Base-by-base conservation (phyloP, 2,113 vertebrate species). In the Onychostoma macrolepis region DNA sequence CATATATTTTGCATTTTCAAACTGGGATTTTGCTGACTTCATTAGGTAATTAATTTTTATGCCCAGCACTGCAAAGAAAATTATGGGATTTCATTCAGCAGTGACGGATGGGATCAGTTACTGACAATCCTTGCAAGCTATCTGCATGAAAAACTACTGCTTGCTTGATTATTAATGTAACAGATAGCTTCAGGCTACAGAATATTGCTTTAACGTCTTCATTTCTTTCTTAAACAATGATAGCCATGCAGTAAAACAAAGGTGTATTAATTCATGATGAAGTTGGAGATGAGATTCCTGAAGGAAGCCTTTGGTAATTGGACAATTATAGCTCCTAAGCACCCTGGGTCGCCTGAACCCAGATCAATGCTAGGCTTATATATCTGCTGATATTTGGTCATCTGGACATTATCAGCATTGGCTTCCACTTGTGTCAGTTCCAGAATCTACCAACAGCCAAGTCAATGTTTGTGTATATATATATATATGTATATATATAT, bases 191-290 rank as follows among this genome's bases (percentile, higher is more conserved):
- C 65, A 50, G 10, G 63, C 28, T 24, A 33, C 11, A 45, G 41
- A 67, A 67, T 67, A 67, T 82, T 82, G 38, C 38, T 82, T 67
- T 65, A 48, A 24, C 10, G 1, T 33, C 28, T 26, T 11, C 9
- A 48, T 50, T 83, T n/a, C 26, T 7, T 83, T 69, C 19, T 33
- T 24, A 36, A 83, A 7, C 19, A 2, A 19, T 11, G 17, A 13
- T 24, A 69, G 19, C 28, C 41, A 24, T 71, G 81, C 26, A 50
- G 63, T 71, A 83, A 33, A 71, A 50, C 17, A 83, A 3, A 17
- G 26, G 26, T 83, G 28, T 83, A 69, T 69, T 48, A 12, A 65
- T 83, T 69, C 26, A 5, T 69, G 43, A 83, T 69, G 10, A 69
- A 50, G n/a, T 69, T 7, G 11, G 41, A 69, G 43, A 83, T 69